Evolutionary conservation across 1,140 invertebrate species (phyloP), one percentile per base, ranked within the genome.

Genomic region (Drosophila mayri): DNA sequence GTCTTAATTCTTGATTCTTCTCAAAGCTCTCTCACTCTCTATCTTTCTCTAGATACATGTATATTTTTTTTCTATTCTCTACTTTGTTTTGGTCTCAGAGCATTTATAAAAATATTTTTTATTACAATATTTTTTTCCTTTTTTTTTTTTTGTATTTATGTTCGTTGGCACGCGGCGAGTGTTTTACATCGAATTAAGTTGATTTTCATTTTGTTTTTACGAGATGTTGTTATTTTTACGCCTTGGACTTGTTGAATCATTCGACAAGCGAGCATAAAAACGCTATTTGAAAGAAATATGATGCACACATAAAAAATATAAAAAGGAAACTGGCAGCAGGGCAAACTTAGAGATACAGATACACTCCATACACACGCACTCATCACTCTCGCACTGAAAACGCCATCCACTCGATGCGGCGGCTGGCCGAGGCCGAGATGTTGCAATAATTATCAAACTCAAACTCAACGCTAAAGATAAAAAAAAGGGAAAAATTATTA

Each of bases 371-470:
- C 32, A 43, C 14, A 30, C 25, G n/a, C n/a, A n/a, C n/a, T 2
- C 22, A 25, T 25, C 25, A 28, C 11, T 25, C 22, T 62, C 37
- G 46, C 49, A 65, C 22, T 49, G 35, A 43, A 60, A 58, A 68
- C 30, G 44, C 30, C 30, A 78, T 73, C 73, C 70, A 82, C 65
- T 61, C 12, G 16, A 7, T 11, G 28, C 74, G 41, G 49, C 58
- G 10, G 50, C 54, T 28, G 22, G 22, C 32, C 8, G 28, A 55
- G 22, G 22, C 32, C 8, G 28, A 55, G 58, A 76, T 83, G 71
- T 84, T 83, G 81, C 76, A 83, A 83, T 76, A 83, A 76, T 83
- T 83, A 83, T 83, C 75, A 70, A 61, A 58, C 38, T 52, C n/a
- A 32, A 66, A 43, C n/a, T 46, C 20, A 46, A 46, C 20, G 11